A percentile compares a stretch with the other conserved stretches of the same genome.
Evolutionary conservation across 2,113 vertebrate genomes (phyloP).

Genomic region (Recurvirostra avosetta): DNA sequence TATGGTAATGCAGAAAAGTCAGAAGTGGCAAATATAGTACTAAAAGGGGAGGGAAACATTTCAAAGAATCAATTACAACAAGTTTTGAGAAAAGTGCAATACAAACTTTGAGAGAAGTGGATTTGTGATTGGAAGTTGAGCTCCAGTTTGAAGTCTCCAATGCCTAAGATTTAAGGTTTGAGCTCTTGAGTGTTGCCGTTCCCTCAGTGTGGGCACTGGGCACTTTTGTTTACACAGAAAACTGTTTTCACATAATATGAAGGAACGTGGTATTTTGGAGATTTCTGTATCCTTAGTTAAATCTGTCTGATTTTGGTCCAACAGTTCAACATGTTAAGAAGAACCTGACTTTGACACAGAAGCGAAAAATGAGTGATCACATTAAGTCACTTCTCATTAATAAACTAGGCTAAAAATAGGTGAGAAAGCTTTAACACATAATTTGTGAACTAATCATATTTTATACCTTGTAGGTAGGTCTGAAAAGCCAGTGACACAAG

Average conservation of each 20-base stretch:
- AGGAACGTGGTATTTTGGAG: neutral
- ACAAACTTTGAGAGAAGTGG: neutral
- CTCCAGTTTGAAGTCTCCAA: neutral
- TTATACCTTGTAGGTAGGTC: neutral
- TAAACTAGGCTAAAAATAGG: neutral
- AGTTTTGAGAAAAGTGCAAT: neutral
- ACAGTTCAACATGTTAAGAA: neutral
- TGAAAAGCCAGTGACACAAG: neutral
- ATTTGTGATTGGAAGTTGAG: neutral
- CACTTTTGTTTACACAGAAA: neutral
- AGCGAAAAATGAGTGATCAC: neutral
- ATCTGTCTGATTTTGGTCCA: neutral
- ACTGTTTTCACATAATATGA: neutral
- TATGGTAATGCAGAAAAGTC: neutral
- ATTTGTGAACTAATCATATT: neutral
- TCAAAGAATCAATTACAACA: neutral
- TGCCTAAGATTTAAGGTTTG: neutral
- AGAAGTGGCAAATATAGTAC: neutral
- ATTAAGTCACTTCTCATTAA: neutral
- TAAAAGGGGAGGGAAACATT: neutral
- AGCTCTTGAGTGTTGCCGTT: neutral
- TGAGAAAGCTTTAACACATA: neutral
- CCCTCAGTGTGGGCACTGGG: neutral
- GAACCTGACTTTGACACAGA: neutral
- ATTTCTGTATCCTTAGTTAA: neutral